These are phyloP conservation scores for Hydraecia micacea DNA, from an alignment of 2,888 invertebrate species.

Conservation along the genomic window DNA sequence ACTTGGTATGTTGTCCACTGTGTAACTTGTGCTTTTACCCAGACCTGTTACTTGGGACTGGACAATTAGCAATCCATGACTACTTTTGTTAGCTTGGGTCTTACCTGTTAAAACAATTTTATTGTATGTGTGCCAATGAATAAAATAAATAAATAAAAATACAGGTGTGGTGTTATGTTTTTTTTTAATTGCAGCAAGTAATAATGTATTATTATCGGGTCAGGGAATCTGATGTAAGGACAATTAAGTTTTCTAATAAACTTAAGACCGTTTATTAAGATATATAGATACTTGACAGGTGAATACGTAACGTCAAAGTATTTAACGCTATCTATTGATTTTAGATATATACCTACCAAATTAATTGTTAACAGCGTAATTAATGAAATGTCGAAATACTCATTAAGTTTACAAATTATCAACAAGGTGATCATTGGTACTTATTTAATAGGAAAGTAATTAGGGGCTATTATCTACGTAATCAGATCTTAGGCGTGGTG, in stretches of 20 bases:
- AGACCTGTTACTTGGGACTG: too few relatives aligned
- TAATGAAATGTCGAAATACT: constrained; percentile 32
- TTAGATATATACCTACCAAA: constrained; percentile 34
- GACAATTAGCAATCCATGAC: too few relatives aligned
- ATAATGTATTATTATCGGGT: too few relatives aligned
- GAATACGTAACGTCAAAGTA: constrained; percentile 5
- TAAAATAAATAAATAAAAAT: too few relatives aligned
- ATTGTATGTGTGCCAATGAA: too few relatives aligned
- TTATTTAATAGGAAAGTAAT: constrained; percentile 10
- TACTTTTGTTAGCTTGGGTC: too few relatives aligned
- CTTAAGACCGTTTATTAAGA: neutral
- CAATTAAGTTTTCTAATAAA: constrained; percentile 2
- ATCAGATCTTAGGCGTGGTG: neutral
- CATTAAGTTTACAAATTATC: constrained; percentile 41
- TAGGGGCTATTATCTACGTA: neutral
- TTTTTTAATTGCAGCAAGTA: too few relatives aligned
- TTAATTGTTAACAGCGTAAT: constrained; percentile 8
- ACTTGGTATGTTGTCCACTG: too few relatives aligned
- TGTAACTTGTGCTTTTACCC: too few relatives aligned
- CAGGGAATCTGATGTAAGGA: neutral
- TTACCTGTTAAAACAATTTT: too few relatives aligned
- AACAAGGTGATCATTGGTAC: constrained; percentile 11
- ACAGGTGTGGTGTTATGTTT: too few relatives aligned
- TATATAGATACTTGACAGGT: constrained; percentile 12
- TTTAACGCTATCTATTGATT: constrained; percentile 25